Base-by-base conservation (phyloP, 2,888 invertebrate species). In the Agrotis ipsilon region DNA sequence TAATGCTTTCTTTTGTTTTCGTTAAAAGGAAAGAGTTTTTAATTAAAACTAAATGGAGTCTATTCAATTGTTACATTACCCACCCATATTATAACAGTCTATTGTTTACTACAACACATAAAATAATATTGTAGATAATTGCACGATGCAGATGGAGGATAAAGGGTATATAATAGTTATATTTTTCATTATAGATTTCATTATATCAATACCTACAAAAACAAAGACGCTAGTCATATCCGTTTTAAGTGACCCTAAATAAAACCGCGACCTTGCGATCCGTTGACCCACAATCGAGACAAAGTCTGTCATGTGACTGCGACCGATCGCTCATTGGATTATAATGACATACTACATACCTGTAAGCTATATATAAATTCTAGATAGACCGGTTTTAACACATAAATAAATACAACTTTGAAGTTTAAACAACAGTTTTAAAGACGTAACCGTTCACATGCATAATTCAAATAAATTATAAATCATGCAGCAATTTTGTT, bases 281-380 rank as follows among this genome's bases (percentile, higher is more conserved):
- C 32, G 60, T 70, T 82, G 81, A 80, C 80, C 81, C 68, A 82
- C 65, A 72, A 79, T 71, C 67, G n/a, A 63, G 52, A 51, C 18
- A 16, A 24, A 49, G 46, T 55, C 39, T 61, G 58, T 78, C 79
- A 78, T 73, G 82, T 72, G 78, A 69, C 68, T 72, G 43, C 39
- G 21, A 61, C 39, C 49, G 60, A 63, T 72, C 62, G 48, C 64
- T 52, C 66, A 45, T 65, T 68, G 32, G 52, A 55, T 63, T 51
- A 52, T 51, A 61, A 64, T 61, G 59, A 54, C n/a, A 27, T n/a
- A 43, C 24, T 18, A 19, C 2, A 5, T 24, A 24, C 45, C 21
- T n/a, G 24, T 32, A 46, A 68, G 16, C 24, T 39, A 57, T 39
- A 24, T 21, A 39, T 16, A 39, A n/a, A 18, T 54, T 24, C 1